These are phyloP conservation scores for Odobenus rosmarus DNA, from an alignment of 2,113 vertebrate species.

Conservation along the genomic window DNA sequence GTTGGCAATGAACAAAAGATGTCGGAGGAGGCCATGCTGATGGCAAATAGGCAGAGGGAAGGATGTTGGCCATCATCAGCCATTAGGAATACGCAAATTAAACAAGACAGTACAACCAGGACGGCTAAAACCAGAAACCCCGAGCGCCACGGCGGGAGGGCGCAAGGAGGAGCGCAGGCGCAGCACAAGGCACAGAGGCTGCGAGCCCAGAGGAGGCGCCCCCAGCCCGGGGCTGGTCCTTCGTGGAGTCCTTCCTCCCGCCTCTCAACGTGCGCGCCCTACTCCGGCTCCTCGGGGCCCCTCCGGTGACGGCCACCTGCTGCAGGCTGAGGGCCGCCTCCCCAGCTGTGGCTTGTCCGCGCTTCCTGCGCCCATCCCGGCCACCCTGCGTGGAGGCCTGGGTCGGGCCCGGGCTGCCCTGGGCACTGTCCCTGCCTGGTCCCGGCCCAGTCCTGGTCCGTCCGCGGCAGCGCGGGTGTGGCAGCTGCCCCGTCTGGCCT, in stretches of 20 bases:
- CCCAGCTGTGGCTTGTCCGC: slow-evolving; percentile 88
- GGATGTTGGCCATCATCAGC: background rate
- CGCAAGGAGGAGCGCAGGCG: background rate
- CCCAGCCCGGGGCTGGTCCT: slow-evolving; percentile 57
- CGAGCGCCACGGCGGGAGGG: background rate
- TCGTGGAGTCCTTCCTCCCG: slow-evolving; percentile 86
- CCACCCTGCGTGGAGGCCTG: slow-evolving; percentile 84
- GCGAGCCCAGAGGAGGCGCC: slow-evolving; percentile 33
- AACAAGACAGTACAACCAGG: background rate
- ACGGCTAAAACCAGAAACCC: background rate
- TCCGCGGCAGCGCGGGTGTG: slow-evolving; percentile 81
- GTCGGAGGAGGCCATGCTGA: background rate
- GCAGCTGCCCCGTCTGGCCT: slow-evolving; percentile 89
- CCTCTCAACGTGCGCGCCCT: slow-evolving; percentile 86
- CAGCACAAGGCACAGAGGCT: slow-evolving; percentile 73
- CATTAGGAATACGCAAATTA: background rate
- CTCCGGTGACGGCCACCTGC: slow-evolving; percentile 88
- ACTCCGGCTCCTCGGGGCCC: slow-evolving; percentile 85
- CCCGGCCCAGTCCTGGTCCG: slow-evolving; percentile 45
- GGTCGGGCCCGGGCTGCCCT: slow-evolving; percentile 80
- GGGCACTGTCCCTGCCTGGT: slow-evolving; percentile 66
- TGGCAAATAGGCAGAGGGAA: background rate
- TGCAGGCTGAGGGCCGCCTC: slow-evolving; percentile 72
- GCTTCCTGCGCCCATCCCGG: slow-evolving; percentile 4
- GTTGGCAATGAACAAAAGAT: background rate